Conservation (phyloP, 2,797 vertebrate genomes). For the Corythornis leucogaster region DNA sequence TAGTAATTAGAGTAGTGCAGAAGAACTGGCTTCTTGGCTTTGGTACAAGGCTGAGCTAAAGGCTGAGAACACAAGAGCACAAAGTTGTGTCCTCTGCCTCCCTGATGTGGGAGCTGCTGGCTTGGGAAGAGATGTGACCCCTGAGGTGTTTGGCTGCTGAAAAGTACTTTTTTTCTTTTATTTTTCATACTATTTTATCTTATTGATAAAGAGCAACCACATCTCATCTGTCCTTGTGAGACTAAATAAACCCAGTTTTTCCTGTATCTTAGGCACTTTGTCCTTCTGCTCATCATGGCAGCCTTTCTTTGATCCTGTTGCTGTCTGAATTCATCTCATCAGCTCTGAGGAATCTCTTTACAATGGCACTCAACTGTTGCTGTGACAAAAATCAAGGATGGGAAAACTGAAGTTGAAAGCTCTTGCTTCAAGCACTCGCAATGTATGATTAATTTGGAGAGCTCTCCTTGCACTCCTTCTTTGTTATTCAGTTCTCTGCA, state of each 20-base stretch:
- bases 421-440: background rate
- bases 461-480: background rate
- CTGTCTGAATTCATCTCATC: background rate
- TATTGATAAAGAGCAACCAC: background rate
- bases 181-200: background rate
- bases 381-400: background rate
- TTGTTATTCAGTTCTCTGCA: background rate
- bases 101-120: background rate
- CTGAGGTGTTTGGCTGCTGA: background rate
- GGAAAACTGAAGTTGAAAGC: background rate
- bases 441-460: background rate
- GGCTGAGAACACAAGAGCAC: background rate
- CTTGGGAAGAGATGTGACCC: background rate
- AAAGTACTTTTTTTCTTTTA: background rate
- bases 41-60: background rate
- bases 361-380: background rate
- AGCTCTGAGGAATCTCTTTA: background rate
- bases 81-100: background rate
- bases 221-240: background rate
- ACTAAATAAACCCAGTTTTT: background rate
- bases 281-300: background rate
- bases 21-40: background rate
- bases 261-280: background rate
- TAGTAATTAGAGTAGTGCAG: background rate
- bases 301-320: background rate